Evolutionary conservation across 2,797 vertebrate species (phyloP), one percentile per base, ranked within the genome.

Genomic region (Hyperoplus lanceolatus): DNA sequence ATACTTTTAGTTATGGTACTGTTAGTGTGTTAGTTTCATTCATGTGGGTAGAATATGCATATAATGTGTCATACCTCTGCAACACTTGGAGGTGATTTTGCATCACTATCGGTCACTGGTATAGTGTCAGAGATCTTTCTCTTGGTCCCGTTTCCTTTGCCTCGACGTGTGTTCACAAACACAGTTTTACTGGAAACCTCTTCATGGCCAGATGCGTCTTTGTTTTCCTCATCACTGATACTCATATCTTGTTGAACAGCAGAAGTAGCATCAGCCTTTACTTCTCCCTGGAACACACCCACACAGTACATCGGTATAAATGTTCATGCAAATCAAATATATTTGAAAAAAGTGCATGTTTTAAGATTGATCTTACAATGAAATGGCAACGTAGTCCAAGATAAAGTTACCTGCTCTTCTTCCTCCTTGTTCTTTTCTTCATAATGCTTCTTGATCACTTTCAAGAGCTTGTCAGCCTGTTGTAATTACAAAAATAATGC

Each of bases 391-490:
- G 42, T 0, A 39, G 0, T 6, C 1, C 36, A 38, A 0, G 1
- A 16, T 1, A 10, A 11, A 5, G 1, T 75, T 89, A 94, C 92
- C 87, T 88, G 53, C 3, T 4, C 71, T 0, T 29, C 51, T 0
- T 60, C 56, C 1, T 46, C 15, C 4, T 70, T 54, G 43, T 69
- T 57, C 41, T 72, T 45, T 15, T 92, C 81, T 49, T 95, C 41
- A 45, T 96, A 96, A 57, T 97, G 94, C 10, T 92, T 70, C 84
- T 96, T 97, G 80, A 99, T 83, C 0, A 90, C 86, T 82, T 94
- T 96, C 84, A 97, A 58, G 9, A 99, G 83, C 78, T 96, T 97
- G 18, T 97, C 96, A 5, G 96, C 95, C 98, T 99, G 83, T 58
- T 75, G 71, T 15, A 2, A 21, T 29, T 46, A 3, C 0, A 42